Percentiles rank a stretch among this genome's conserved stretches.
Evolutionary conservation across 1,140 invertebrate species (phyloP).

Genomic region (Orchestia grillus): DNA sequence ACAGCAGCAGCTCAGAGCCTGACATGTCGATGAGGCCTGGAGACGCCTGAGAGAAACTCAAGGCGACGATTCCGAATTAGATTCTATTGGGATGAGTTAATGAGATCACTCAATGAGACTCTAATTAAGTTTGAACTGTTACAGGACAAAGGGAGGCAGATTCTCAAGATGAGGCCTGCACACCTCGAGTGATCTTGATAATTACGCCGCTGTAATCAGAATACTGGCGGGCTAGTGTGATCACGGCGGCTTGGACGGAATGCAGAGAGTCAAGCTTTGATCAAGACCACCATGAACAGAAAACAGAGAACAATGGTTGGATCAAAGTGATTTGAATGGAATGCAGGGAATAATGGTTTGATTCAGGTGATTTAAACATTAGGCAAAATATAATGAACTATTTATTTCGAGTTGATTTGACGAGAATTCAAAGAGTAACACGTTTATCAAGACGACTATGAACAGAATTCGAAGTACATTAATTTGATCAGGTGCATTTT

Average conservation of each 20-base stretch:
- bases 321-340: background rate
- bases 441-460: background rate
- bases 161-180: background rate
- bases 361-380: no score
- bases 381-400: no score
- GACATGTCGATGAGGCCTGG: background rate
- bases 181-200: background rate
- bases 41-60: background rate
- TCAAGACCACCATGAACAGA: no score
- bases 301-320: background rate
- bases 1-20: background rate
- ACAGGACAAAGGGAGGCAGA: background rate
- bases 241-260: no score
- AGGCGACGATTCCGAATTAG: background rate
- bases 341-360: no score
- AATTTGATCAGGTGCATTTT: background rate
- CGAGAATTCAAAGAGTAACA: no score
- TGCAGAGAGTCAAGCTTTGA: no score
- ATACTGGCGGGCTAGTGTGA: no score
- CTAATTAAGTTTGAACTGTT: conserved; percentile 1
- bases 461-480: background rate
- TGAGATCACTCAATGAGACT: background rate
- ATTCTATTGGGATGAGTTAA: background rate
- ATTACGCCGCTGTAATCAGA: background rate
- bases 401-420: background rate